A percentile compares a stretch with the other conserved stretches of the same genome.
Conservation (phyloP, 2,797 vertebrate genomes). For the Notamacropus eugenii region DNA sequence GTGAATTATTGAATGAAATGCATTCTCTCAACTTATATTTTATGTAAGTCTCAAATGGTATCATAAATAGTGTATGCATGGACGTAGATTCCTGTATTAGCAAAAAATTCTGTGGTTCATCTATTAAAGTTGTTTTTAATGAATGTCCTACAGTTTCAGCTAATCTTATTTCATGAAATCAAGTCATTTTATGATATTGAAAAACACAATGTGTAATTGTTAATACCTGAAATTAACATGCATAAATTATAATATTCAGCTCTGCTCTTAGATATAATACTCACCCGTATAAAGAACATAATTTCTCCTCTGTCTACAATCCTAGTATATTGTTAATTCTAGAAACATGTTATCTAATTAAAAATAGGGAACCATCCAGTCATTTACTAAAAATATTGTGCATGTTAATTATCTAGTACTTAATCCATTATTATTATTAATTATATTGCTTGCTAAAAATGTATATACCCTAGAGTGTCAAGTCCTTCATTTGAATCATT, state of each 20-base stretch:
- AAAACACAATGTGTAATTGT: slow-evolving; percentile 65
- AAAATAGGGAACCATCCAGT: slow-evolving; percentile 28
- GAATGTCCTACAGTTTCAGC: slow-evolving; percentile 64
- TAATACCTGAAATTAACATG: slow-evolving; percentile 72
- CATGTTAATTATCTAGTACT: slow-evolving; percentile 50
- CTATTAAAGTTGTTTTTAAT: slow-evolving; percentile 64
- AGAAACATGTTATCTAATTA: slow-evolving; percentile 51
- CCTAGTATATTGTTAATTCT: slow-evolving; percentile 9
- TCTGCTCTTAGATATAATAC: slow-evolving; percentile 52
- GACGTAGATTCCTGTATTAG: slow-evolving; percentile 66
- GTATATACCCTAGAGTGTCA: slow-evolving; percentile 12
- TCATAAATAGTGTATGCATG: slow-evolving; percentile 70
- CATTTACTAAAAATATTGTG: slow-evolving; percentile 38
- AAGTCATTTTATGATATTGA: slow-evolving; percentile 67
- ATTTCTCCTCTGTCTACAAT: slow-evolving; percentile 22
- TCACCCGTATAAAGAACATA: slow-evolving; percentile 32
- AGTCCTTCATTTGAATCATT: slow-evolving; percentile 15
- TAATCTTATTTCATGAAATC: slow-evolving; percentile 71
- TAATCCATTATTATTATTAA: slow-evolving; percentile 46
- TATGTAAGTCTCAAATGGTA: slow-evolving; percentile 73
- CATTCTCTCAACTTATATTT: slow-evolving; percentile 77
- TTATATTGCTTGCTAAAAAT: slow-evolving; percentile 49
- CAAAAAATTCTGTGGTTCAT: slow-evolving; percentile 29
- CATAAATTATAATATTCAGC: slow-evolving; percentile 47
- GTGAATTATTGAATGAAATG: slow-evolving; percentile 73